Evolutionary conservation across 2,113 vertebrate species (phyloP).

Genomic region (Pteruthius melanotis): DNA sequence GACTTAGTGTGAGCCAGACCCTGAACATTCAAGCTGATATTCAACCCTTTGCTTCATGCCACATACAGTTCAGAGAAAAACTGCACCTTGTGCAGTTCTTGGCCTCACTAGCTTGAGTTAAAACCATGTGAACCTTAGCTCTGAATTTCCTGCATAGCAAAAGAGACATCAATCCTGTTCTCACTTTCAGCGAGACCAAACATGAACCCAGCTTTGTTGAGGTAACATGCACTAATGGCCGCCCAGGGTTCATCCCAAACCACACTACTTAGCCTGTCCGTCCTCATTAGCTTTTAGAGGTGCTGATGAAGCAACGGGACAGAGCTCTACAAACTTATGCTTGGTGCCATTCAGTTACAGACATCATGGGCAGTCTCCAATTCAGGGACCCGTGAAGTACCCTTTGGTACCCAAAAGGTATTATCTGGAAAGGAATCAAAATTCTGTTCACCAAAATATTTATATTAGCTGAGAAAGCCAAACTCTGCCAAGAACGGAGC

Average conservation of each 20-base stretch:
- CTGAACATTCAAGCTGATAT: not conserved
- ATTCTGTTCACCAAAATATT: slow-evolving; percentile 69
- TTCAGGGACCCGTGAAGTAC: not conserved
- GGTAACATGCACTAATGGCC: not conserved
- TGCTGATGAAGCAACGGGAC: not conserved
- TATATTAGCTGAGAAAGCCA: slow-evolving; percentile 63
- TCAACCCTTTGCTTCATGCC: not conserved
- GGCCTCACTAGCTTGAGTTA: not conserved
- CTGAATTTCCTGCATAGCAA: not conserved
- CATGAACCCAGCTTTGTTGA: not conserved
- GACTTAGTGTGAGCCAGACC: not conserved
- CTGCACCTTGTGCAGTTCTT: not conserved
- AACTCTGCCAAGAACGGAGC: slow-evolving; percentile 45
- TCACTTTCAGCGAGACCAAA: not conserved
- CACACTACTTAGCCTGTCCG: not conserved
- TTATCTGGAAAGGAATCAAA: slow-evolving; percentile 62
- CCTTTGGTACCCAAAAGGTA: slow-evolving; percentile 5
- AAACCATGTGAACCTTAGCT: not conserved
- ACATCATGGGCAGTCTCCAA: not conserved
- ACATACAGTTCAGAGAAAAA: not conserved
- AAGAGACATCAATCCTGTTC: not conserved
- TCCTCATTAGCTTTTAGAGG: not conserved
- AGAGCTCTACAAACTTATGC: slow-evolving; percentile 23
- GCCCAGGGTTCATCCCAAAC: not conserved
- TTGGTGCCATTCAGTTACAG: not conserved